Evolutionary conservation across 2,113 vertebrate species (phyloP).

Genomic region (Bostrychus sinensis): DNA sequence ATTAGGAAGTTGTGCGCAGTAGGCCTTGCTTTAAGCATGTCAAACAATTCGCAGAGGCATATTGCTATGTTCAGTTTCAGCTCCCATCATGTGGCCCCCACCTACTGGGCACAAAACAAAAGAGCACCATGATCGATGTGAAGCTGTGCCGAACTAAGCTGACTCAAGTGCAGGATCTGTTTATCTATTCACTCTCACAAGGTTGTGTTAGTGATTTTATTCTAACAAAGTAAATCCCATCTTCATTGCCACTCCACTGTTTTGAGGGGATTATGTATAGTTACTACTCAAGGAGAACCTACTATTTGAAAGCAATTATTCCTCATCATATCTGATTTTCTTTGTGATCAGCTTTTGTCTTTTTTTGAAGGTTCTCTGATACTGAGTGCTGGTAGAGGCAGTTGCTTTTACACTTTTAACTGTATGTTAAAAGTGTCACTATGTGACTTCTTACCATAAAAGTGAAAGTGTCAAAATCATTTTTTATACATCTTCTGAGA

Average conservation of each 20-base stretch:
- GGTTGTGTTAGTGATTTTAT: conserved; percentile 11
- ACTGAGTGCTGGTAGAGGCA: not conserved
- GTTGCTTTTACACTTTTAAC: too few species aligned
- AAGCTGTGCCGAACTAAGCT: conserved; percentile 20
- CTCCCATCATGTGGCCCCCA: conserved; percentile 32
- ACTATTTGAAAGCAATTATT: conserved; percentile 31
- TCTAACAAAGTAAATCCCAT: conserved; percentile 26
- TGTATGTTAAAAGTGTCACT: too few species aligned
- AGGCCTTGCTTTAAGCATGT: conserved; percentile 56
- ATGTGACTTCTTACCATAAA: too few species aligned
- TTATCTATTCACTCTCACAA: conserved; percentile 18
- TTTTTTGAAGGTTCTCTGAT: not conserved
- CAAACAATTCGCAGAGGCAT: conserved; percentile 61
- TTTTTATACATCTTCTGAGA: too few species aligned
- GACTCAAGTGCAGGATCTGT: conserved; percentile 15
- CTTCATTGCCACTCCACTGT: not conserved
- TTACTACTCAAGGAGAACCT: conserved; percentile 43
- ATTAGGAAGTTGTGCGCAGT: conserved; percentile 40
- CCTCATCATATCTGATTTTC: conserved; percentile 23
- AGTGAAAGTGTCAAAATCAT: too few species aligned
- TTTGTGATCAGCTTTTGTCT: conserved; percentile 16
- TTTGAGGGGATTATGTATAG: conserved; percentile 35
- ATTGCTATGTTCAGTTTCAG: conserved; percentile 39
- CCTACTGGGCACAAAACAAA: conserved; percentile 36
- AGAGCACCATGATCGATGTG: conserved; percentile 25